phyloP scores from a whole-genome alignment of 1,140 invertebrate species.

The Arion vulgaris region DNA sequence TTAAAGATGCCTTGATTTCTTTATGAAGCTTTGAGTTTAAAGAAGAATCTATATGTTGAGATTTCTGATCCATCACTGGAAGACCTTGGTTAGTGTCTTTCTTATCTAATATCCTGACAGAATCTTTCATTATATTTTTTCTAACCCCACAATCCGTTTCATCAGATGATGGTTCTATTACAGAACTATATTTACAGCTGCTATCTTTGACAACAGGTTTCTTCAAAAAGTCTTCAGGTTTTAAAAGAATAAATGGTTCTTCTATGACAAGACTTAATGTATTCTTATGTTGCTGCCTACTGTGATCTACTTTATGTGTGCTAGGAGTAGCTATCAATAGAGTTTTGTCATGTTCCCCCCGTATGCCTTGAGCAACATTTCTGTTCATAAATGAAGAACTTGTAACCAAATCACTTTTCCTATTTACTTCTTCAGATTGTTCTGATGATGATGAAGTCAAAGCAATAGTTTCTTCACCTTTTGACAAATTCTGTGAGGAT shows the following conservation, averaged over 20 bases:
- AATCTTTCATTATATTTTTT: background rate
- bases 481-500: background rate
- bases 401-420: background rate
- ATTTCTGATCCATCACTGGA: background rate
- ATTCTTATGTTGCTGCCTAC: background rate
- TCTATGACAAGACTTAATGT: background rate
- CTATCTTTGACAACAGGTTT: slow-evolving; percentile 1
- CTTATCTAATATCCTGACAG: background rate
- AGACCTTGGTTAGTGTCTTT: background rate
- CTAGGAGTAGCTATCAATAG: background rate
- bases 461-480: background rate
- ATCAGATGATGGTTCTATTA: background rate
- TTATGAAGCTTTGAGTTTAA: slow-evolving; percentile 1
- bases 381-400: background rate
- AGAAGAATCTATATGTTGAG: background rate
- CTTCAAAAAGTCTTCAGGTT: slow-evolving; percentile 47
- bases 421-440: background rate
- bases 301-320: background rate
- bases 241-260: slow-evolving; percentile 35
- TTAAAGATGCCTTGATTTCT: background rate
- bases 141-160: background rate
- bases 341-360: slow-evolving; percentile 4
- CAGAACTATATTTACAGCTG: background rate
- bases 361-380: background rate
- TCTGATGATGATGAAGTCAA: background rate